Conservation (phyloP, 2,113 vertebrate genomes). For the Proterorhinus semilunaris region DNA sequence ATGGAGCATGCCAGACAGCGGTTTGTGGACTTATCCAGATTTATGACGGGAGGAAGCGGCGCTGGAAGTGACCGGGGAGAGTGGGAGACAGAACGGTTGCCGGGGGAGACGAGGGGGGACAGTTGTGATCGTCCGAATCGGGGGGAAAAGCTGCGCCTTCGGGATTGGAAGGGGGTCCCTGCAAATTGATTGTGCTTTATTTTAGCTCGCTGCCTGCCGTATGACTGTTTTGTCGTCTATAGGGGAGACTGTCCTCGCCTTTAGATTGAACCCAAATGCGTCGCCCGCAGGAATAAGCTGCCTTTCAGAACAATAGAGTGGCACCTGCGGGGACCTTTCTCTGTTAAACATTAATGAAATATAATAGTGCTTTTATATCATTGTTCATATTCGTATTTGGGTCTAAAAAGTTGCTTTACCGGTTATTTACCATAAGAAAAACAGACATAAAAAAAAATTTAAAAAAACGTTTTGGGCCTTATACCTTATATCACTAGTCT, state of each 20-base stretch:
- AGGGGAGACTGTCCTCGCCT: constrained; percentile 67
- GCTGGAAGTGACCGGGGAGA: constrained; percentile 56
- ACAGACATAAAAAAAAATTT: too few relatives aligned
- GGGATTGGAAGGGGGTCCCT: constrained; percentile 48
- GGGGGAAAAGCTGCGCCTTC: constrained; percentile 40
- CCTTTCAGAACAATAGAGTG: constrained; percentile 71
- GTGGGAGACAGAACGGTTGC: constrained; percentile 14
- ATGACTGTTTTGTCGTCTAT: constrained; percentile 55
- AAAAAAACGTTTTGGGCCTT: background rate
- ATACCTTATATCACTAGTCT: too few relatives aligned
- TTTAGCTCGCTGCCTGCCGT: constrained; percentile 57
- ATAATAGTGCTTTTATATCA: too few relatives aligned
- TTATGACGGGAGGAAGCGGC: constrained; percentile 73
- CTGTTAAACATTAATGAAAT: background rate
- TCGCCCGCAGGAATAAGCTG: constrained; percentile 69
- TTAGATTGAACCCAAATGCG: constrained; percentile 76
- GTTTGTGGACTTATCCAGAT: constrained; percentile 80
- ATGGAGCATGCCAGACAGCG: constrained; percentile 76
- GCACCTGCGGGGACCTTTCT: constrained; percentile 57
- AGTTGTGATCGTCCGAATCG: constrained; percentile 49
- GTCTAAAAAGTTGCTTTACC: too few relatives aligned
- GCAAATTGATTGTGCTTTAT: constrained; percentile 69
- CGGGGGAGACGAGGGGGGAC: constrained; percentile 34
- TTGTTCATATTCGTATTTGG: too few relatives aligned
- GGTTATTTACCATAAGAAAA: too few relatives aligned